Evolutionary conservation across 2,888 invertebrate species (phyloP).

Genomic region (Ctena decussata): DNA sequence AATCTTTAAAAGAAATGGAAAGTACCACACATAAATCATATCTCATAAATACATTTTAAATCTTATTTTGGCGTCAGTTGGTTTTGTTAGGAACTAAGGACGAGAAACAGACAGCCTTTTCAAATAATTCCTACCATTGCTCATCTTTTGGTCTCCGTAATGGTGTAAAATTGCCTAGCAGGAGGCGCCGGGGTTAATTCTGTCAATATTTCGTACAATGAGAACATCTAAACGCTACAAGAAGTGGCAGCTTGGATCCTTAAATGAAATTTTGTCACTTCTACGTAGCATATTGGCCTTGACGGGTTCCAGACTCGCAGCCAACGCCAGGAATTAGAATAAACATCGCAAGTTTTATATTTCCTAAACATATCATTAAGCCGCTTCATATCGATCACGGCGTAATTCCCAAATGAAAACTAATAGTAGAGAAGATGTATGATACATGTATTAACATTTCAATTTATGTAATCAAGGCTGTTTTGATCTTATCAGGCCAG

Average conservation of each 20-base stretch:
- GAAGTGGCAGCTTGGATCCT: constrained; percentile 54
- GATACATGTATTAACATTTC: constrained; percentile 16
- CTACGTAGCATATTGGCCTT: constrained; percentile 51
- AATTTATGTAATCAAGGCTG: constrained; percentile 11
- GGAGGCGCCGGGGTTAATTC: constrained; percentile 37
- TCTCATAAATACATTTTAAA: not conserved
- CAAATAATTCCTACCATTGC: constrained; percentile 1
- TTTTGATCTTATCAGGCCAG: not conserved
- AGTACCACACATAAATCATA: not conserved
- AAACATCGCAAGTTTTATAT: constrained; percentile 55
- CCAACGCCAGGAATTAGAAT: constrained; percentile 48
- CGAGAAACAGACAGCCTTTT: not conserved
- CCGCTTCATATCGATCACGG: not conserved
- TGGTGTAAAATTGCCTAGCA: constrained; percentile 61
- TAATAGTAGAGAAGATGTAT: not conserved
- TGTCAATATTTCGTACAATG: constrained; percentile 50
- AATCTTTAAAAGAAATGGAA: not conserved
- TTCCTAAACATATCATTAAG: constrained; percentile 31
- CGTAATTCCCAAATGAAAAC: not conserved
- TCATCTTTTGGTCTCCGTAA: constrained; percentile 40
- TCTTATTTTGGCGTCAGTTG: not conserved
- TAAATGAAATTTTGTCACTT: constrained; percentile 57
- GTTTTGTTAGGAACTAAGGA: not conserved
- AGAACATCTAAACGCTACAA: constrained; percentile 46
- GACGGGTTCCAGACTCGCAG: constrained; percentile 52